phyloP scores from a whole-genome alignment of 2,797 vertebrate genomes.

The Myripristis jacobus region DNA sequence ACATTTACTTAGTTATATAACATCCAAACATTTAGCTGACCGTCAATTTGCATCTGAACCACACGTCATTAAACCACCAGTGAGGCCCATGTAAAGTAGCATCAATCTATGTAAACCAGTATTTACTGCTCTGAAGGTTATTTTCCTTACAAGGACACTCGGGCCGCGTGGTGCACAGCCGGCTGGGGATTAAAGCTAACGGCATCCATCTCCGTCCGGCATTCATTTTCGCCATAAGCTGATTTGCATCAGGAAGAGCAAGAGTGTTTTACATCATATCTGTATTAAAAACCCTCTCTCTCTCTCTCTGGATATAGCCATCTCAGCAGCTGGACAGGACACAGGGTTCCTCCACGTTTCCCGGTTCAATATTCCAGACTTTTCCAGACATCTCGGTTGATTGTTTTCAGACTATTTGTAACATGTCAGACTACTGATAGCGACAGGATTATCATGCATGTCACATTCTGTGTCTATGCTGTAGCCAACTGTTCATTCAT shows the following conservation, averaged over 20 bases:
- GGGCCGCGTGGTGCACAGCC: constrained; percentile 29
- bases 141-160: constrained; percentile 54
- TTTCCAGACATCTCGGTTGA: no score
- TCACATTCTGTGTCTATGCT: no score
- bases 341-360: no score
- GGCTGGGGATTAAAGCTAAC: constrained; percentile 70
- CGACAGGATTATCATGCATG: no score
- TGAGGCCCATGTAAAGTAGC: constrained; percentile 7
- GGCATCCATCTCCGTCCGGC: constrained; percentile 58
- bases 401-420: no score
- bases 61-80: neutral
- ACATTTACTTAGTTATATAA: neutral
- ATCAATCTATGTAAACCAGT: constrained; percentile 9
- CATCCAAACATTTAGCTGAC: neutral
- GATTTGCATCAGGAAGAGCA: constrained; percentile 68
- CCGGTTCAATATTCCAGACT: no score
- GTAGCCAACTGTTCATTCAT: no score
- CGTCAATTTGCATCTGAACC: constrained; percentile 30
- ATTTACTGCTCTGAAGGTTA: constrained; percentile 27
- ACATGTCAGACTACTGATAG: no score
- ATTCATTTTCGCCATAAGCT: constrained; percentile 70
- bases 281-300: constrained; percentile 34
- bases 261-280: constrained; percentile 33
- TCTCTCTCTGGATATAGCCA: constrained; percentile 16
- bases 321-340: constrained; percentile 9